These are phyloP conservation scores for Temnothorax curvispinosus DNA, from an alignment of 1,140 invertebrate species.

Conservation along the genomic window DNA sequence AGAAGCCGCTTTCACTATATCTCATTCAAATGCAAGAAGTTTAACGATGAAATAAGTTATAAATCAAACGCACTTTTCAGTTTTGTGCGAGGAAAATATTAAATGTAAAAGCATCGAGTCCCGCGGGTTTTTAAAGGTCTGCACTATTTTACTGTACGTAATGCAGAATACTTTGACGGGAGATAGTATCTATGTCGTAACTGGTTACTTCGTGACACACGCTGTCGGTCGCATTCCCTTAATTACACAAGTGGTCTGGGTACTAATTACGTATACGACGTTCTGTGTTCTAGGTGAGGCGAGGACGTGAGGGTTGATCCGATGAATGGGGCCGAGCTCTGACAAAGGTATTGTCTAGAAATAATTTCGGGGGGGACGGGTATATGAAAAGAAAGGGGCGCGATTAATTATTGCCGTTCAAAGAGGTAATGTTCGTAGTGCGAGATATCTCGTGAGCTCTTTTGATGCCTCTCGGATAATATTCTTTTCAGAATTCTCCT, in stretches of 20 bases:
- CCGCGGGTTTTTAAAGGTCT: background rate
- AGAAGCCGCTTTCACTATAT: background rate
- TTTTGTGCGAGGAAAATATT: background rate
- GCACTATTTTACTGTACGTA: background rate
- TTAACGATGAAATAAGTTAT: background rate
- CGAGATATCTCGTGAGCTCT: background rate
- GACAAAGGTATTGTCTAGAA: slow-evolving; percentile 71
- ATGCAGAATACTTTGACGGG: background rate
- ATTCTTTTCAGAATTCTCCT: background rate
- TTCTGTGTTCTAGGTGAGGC: slow-evolving; percentile 69
- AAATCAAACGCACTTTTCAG: background rate
- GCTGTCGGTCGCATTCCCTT: slow-evolving; percentile 53
- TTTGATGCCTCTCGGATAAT: background rate
- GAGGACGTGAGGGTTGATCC: slow-evolving; percentile 69
- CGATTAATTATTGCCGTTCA: slow-evolving; percentile 17
- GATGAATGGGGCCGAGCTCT: slow-evolving; percentile 66
- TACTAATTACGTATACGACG: slow-evolving; percentile 69
- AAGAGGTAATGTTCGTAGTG: background rate
- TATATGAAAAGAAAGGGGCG: background rate
- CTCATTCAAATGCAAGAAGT: background rate
- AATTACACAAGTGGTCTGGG: slow-evolving; percentile 64
- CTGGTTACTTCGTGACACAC: slow-evolving; percentile 48
- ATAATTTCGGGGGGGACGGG: slow-evolving; percentile 62
- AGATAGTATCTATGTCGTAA: slow-evolving; percentile 55
- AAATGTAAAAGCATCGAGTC: slow-evolving; percentile 19